Evolutionary conservation across 2,888 invertebrate species (phyloP), one percentile per base, ranked within the genome.

Genomic region (Autographa pulchrina): DNA sequence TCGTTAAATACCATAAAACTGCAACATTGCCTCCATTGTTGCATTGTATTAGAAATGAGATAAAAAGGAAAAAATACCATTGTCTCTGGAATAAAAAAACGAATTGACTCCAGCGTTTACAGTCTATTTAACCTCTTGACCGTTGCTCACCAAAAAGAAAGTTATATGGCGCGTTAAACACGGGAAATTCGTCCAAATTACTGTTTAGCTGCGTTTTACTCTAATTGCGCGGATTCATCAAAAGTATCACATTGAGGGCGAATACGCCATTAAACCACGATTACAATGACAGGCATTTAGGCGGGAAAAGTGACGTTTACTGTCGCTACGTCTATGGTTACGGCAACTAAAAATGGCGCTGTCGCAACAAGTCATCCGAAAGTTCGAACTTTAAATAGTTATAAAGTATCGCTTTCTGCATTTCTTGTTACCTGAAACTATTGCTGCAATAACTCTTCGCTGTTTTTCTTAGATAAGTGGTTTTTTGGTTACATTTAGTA

Each of bases 181-280:
- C 92, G 90, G 91, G 90, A 92, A 92, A 93, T 91, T 92, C 87
- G 87, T 84, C 90, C 88, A 93, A 93, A 95, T 93, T 92, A 92
- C 92, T 90, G 90, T 92, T 94, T 92, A 92, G 90, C 86, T 87
- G 83, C 92, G 92, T 93, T 93, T 94, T 93, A 94, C 91, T 94
- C 93, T 94, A 93, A 95, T 94, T 95, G 92, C 89, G 82, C 82
- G 80, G 89, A 90, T 87, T 92, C 92, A 91, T 92, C 91, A 89
- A 90, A 90, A 90, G 86, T 86, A 86, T 86, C 84, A 86, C 90
- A 92, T 91, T 88, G 89, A 87, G 90, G 89, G 77, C 89, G 85
- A 83, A 62, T 83, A 83, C 78, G 86, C 90, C 89, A 89, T 91
- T 91, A 90, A 89, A 90, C 85, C 79, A 78, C 83, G 80, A 85